These are phyloP conservation scores for Rachycentron canadum DNA, from an alignment of 2,797 vertebrate genomes.

Conservation along the genomic window DNA sequence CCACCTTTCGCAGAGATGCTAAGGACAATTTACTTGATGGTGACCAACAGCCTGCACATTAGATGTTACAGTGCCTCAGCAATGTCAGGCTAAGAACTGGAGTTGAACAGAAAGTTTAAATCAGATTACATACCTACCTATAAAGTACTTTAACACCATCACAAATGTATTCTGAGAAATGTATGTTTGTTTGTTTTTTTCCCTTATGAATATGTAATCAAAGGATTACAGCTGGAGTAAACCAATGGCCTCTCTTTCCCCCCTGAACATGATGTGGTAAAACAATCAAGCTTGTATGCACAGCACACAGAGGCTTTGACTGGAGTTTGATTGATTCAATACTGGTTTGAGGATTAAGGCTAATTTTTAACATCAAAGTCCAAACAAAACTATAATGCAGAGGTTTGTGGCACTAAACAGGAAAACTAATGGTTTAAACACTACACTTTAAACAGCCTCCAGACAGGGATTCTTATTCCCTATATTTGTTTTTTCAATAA, in stretches of 20 bases:
- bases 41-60: no score
- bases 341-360: conserved; percentile 50
- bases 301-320: conserved; percentile 37
- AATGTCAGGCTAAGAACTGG: no score
- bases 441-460: no score
- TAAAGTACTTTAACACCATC: neutral
- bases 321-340: conserved; percentile 44
- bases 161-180: conserved; percentile 4
- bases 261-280: conserved; percentile 55
- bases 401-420: conserved; percentile 13
- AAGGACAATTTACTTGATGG: no score
- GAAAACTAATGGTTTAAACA: conserved; percentile 30
- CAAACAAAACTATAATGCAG: conserved; percentile 20
- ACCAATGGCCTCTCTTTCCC: conserved; percentile 3
- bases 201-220: conserved; percentile 46
- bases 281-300: conserved; percentile 41
- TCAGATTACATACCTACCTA: neutral
- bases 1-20: no score
- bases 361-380: conserved; percentile 44
- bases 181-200: neutral
- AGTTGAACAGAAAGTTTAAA: neutral
- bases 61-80: no score
- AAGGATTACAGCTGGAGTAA: conserved; percentile 16
- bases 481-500: neutral
- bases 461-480: neutral